These are phyloP conservation scores for Desmodus rotundus DNA, from an alignment of 2,113 vertebrate genomes.

Conservation along the genomic window DNA sequence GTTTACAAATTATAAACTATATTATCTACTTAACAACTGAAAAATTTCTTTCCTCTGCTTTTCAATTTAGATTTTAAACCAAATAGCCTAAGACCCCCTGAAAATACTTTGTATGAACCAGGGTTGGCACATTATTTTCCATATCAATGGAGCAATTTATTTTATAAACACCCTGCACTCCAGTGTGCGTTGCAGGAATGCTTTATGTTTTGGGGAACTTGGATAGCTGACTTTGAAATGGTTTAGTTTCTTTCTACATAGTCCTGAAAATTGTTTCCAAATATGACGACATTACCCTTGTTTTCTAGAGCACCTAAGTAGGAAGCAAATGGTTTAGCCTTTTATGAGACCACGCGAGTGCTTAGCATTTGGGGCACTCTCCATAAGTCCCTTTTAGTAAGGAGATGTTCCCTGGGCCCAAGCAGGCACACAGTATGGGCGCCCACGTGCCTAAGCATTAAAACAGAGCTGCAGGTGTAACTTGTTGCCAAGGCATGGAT, in stretches of 20 bases:
- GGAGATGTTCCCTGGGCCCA: background rate
- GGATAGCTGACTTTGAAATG: slow-evolving; percentile 57
- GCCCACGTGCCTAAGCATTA: background rate
- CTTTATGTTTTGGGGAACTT: slow-evolving; percentile 5
- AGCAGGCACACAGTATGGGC: background rate
- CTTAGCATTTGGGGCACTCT: background rate
- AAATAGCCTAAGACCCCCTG: slow-evolving; percentile 61
- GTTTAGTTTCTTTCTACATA: background rate
- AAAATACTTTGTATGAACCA: slow-evolving; percentile 42
- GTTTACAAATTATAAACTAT: slow-evolving; percentile 70
- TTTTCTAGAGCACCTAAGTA: background rate
- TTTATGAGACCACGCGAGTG: background rate
- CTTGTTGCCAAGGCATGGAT: slow-evolving; percentile 69
- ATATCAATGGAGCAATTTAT: slow-evolving; percentile 66
- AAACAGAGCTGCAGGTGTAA: slow-evolving; percentile 56
- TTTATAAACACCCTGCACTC: slow-evolving; percentile 48
- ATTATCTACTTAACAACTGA: slow-evolving; percentile 56
- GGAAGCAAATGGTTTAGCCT: background rate
- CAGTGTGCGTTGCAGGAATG: slow-evolving; percentile 6
- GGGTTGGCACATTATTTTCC: slow-evolving; percentile 30
- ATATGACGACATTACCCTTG: slow-evolving; percentile 38
- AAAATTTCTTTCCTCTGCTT: slow-evolving; percentile 57
- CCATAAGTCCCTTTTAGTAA: background rate
- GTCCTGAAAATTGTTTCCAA: slow-evolving; percentile 1
- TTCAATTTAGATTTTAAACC: slow-evolving; percentile 64